Conservation (phyloP, 2,888 invertebrate species). For the Xestoiulus laeticollis region DNA sequence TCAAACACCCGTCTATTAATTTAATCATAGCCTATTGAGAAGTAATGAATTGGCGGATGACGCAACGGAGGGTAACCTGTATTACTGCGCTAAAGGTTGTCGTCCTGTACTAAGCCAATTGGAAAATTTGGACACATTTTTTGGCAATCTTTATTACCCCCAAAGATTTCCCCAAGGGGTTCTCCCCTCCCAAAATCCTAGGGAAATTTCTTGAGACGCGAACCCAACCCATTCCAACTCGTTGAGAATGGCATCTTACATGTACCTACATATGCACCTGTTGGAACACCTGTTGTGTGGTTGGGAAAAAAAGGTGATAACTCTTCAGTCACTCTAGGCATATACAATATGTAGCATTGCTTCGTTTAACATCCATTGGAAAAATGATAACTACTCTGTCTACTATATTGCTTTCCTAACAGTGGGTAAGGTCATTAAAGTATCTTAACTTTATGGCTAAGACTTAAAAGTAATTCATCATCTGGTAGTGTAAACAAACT, state of each 20-base stretch:
- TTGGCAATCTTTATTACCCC: background rate
- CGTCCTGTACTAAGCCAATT: background rate
- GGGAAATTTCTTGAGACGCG: background rate
- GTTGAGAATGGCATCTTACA: background rate
- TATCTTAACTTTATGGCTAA: no score
- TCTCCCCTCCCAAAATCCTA: background rate
- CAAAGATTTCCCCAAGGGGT: background rate
- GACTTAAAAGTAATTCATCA: no score
- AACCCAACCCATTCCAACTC: background rate
- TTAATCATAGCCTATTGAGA: constrained; percentile 29
- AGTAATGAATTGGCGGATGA: constrained; percentile 27
- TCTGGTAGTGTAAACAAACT: no score
- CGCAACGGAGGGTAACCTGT: background rate
- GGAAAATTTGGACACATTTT: background rate
- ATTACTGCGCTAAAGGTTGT: background rate
- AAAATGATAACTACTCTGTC: no score
- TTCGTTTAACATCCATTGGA: background rate
- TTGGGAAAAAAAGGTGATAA: background rate
- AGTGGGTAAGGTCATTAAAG: no score
- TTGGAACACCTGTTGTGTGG: background rate
- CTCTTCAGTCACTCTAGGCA: background rate
- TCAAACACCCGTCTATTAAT: constrained; percentile 4
- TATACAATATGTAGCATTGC: background rate
- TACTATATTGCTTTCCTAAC: no score
- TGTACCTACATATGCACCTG: background rate